Conservation (phyloP, 1,140 invertebrate species). For the Triops cancriformis region DNA sequence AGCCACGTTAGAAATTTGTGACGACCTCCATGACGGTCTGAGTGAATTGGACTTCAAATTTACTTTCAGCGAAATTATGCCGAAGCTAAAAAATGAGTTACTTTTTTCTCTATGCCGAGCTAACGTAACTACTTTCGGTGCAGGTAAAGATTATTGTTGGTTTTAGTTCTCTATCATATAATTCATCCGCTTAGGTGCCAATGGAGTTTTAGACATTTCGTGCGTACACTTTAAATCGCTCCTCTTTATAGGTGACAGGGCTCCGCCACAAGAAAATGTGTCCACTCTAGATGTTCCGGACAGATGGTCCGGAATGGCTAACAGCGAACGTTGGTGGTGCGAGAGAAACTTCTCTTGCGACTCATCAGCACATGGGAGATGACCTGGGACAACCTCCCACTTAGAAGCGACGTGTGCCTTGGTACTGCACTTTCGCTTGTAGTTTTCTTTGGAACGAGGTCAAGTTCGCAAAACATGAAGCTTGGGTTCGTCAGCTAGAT, state of each 20-base stretch:
- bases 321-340: too few relatives aligned
- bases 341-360: too few relatives aligned
- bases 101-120: background rate
- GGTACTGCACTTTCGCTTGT: too few relatives aligned
- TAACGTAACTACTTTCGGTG: background rate
- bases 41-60: background rate
- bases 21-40: background rate
- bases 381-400: too few relatives aligned
- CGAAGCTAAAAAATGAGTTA: background rate
- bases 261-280: background rate
- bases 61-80: background rate
- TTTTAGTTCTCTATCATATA: too few relatives aligned
- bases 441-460: too few relatives aligned
- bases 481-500: background rate
- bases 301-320: too few relatives aligned
- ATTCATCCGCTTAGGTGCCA: background rate
- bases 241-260: too few relatives aligned
- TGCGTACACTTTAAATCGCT: background rate
- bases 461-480: background rate
- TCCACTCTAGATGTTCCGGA: background rate
- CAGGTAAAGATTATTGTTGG: too few relatives aligned
- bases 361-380: too few relatives aligned
- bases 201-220: background rate
- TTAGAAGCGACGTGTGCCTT: too few relatives aligned
- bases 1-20: too few relatives aligned